These are phyloP conservation scores for Cinclus cinclus DNA, from an alignment of 2,113 vertebrate genomes.

Conservation along the genomic window DNA sequence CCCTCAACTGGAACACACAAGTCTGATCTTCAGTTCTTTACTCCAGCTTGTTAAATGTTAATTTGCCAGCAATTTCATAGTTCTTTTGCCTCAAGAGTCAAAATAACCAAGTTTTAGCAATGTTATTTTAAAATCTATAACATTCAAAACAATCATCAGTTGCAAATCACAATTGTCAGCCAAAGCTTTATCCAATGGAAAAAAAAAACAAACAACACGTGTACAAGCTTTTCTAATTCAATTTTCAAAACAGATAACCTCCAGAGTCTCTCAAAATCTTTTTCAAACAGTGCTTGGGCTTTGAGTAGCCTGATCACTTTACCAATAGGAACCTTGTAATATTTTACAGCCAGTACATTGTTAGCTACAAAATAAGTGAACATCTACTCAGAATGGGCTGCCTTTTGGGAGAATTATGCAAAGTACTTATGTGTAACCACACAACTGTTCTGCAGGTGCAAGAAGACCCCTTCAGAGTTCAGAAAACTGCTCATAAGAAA, in stretches of 20 bases:
- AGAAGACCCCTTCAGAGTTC: background rate
- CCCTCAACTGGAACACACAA: background rate
- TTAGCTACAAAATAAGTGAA: background rate
- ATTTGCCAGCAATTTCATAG: background rate
- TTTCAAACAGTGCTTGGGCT: background rate
- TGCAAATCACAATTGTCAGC: background rate
- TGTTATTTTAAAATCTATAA: background rate
- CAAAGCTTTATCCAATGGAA: background rate
- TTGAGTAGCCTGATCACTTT: background rate
- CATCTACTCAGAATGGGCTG: background rate
- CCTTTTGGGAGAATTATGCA: background rate
- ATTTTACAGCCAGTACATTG: background rate
- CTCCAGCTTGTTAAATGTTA: background rate
- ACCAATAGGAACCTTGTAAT: background rate
- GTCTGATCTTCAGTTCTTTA: background rate
- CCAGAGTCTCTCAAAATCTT: background rate
- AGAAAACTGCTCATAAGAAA: background rate
- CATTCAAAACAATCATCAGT: background rate
- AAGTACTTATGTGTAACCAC: background rate
- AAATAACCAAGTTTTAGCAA: background rate
- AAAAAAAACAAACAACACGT: fast-evolving
- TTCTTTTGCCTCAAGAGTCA: background rate
- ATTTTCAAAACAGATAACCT: background rate
- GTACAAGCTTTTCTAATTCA: background rate
- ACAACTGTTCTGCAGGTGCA: background rate